Evolutionary conservation across 2,888 invertebrate species (phyloP), one percentile per base, ranked within the genome.

Genomic region (Pseudococcus jackbeardsleyi): DNA sequence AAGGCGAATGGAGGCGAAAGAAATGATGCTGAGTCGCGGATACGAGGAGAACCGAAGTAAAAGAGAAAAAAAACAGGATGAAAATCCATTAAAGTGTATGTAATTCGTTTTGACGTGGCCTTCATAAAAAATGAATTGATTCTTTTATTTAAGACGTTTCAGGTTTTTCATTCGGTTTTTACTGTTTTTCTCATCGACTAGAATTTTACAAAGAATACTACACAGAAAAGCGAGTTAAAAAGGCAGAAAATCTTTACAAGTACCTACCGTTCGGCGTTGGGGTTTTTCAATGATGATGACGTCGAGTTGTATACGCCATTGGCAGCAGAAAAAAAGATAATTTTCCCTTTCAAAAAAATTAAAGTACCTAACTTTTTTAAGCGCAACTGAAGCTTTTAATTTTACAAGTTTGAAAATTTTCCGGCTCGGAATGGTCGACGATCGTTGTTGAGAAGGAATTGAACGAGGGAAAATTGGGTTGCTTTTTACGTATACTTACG

Each of bases 71-170:
- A 72, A 72, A 26, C 68, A 72, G 12, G 79, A 79, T 79, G 79
- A 42, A 79, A 79, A 79, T 79, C 79, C 79, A 79, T 79, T 79
- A 79, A 79, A 79, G 79, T 42, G 79, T 42, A 42, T 42, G 79
- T 79, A 79, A 79, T 79, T 79, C 79, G 79, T 79, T 79, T 79
- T 79, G 79, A 79, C 79, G 79, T 79, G 42, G 79, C 39, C 42
- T 42, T 79, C 79, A 79, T 79, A 79, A 79, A 79, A 79, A 79
- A 79, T 79, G 79, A 79, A 79, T 79, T 79, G 79, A 79, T 79
- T 79, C 79, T 79, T 42, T 79, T 79, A 79, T 42, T 79, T 79
- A 79, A 79, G 79, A 79, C 79, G 42, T 79, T 79, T 79, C 79
- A 42, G 42, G 79, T 79, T 79, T 79, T 79, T 42, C 79, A 79